phyloP scores from a whole-genome alignment of 2,888 invertebrate species.

The Acrocera orbiculus region DNA sequence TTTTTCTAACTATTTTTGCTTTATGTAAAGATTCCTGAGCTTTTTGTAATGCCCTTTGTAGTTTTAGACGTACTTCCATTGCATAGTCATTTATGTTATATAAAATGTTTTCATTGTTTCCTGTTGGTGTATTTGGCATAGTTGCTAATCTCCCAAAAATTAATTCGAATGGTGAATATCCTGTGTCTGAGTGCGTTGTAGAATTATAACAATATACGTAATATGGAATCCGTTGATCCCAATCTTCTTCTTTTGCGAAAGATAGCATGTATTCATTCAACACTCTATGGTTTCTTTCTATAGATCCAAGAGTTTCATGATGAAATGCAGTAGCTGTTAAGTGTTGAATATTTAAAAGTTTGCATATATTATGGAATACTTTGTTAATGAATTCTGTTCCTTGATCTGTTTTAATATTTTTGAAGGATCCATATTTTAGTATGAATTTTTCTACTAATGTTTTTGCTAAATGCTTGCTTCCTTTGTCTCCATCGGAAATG shows the following conservation, averaged over 20 bases:
- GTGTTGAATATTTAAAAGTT: constrained; percentile 6
- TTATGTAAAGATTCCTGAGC: no score
- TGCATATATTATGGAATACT: constrained; percentile 5
- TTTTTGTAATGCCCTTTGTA: no score
- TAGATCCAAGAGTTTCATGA: constrained; percentile 7
- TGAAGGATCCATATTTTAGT: constrained; percentile 6
- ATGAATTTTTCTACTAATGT: constrained; percentile 8
- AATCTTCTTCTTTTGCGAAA: neutral
- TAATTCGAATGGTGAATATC: neutral
- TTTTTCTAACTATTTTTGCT: no score
- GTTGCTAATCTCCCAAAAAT: neutral
- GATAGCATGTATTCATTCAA: constrained; percentile 4
- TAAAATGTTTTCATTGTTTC: no score
- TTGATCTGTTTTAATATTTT: constrained; percentile 4
- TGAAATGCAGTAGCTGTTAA: constrained; percentile 6
- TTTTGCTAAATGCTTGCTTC: constrained; percentile 12
- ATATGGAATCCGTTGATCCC: neutral
- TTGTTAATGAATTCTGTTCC: constrained; percentile 8
- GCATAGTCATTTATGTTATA: no score
- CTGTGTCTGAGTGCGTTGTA: no score
- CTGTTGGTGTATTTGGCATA: no score
- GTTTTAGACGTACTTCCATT: no score
- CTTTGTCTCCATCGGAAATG: constrained; percentile 13
- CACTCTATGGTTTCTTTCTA: constrained; percentile 8
- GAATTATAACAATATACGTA: no score